These are phyloP conservation scores for Colletes gigas DNA, from an alignment of 1,140 invertebrate genomes.

Conservation along the genomic window DNA sequence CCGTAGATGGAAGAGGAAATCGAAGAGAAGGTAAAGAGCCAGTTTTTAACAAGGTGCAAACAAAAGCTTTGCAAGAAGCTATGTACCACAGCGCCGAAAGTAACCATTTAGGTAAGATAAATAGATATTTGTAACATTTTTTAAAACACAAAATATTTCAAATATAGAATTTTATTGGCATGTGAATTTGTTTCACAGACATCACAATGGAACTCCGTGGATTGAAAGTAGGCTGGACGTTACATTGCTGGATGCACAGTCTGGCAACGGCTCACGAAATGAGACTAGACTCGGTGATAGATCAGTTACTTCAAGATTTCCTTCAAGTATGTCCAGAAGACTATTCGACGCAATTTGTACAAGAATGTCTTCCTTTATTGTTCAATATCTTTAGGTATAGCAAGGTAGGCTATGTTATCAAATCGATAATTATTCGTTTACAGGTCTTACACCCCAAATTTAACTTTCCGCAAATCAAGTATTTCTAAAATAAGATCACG, in stretches of 20 bases:
- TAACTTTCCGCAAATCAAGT: too few species aligned
- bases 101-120: constrained; percentile 88
- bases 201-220: constrained; percentile 92
- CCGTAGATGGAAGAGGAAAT: constrained; percentile 74
- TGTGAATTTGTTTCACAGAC: constrained; percentile 81
- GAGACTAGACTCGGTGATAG: constrained; percentile 91
- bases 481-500: too few species aligned
- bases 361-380: constrained; percentile 93
- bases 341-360: constrained; percentile 93
- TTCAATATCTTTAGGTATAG: constrained; percentile 95
- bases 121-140: not conserved
- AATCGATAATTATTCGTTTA: not conserved
- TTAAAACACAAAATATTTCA: not conserved
- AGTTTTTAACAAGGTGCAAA: constrained; percentile 90
- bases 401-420: constrained; percentile 85
- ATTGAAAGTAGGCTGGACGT: constrained; percentile 92
- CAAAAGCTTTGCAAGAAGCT: constrained; percentile 92
- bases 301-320: constrained; percentile 94
- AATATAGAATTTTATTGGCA: too few species aligned
- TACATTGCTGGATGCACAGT: constrained; percentile 96
- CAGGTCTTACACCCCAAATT: too few species aligned
- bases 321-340: constrained; percentile 92
- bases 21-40: constrained; percentile 79
- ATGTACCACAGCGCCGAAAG: constrained; percentile 96
- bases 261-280: constrained; percentile 91